Conservation (phyloP, 1,140 invertebrate species). For the Laupala kohalensis region DNA sequence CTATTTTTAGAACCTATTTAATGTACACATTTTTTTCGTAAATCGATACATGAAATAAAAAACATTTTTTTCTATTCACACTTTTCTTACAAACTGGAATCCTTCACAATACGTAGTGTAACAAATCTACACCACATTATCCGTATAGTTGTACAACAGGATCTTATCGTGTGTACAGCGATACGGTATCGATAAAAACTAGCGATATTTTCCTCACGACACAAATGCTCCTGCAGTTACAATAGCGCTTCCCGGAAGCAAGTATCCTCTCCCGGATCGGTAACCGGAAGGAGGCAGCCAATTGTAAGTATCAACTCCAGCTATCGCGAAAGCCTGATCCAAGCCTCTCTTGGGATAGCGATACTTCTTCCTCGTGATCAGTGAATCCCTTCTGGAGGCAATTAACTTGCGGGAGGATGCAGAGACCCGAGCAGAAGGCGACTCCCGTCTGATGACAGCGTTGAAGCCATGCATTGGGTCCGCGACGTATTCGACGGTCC, state of each 20-base stretch:
- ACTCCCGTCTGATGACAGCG: conserved; percentile 15
- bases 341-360: neutral
- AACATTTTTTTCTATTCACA: no score
- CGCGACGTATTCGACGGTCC: conserved; percentile 40
- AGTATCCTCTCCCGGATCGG: neutral
- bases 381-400: no score
- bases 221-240: neutral
- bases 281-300: neutral
- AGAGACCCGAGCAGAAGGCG: conserved; percentile 9
- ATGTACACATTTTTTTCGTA: no score
- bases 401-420: conserved; percentile 19
- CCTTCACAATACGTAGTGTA: no score
- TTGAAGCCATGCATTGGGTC: conserved; percentile 19
- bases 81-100: no score
- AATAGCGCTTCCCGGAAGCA: neutral
- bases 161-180: no score
- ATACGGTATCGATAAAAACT: no score
- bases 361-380: neutral
- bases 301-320: neutral
- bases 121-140: no score
- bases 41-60: no score
- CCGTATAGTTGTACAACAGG: no score
- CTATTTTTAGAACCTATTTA: no score
- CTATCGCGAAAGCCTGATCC: neutral
- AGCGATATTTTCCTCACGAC: no score